Base-by-base conservation (phyloP, 2,113 vertebrate genomes). In the Manacus vitellinus region DNA sequence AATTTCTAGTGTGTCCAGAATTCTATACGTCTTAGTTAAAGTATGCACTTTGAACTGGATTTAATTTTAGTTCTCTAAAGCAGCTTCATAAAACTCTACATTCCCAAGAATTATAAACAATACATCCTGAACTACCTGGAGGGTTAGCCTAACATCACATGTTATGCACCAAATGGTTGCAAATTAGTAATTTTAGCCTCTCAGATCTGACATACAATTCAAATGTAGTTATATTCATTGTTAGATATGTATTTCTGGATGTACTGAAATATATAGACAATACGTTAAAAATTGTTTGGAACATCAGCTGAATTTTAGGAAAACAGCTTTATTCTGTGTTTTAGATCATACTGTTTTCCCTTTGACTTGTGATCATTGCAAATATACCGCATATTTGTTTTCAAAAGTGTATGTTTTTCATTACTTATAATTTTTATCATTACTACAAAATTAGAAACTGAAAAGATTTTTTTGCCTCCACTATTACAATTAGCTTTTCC, bases 41-140 rank as follows among this genome's bases (percentile, higher is more conserved):
- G 7, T 18, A 41, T 39, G 39, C 2, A 8, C 17, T 95, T 81
- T 70, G 95, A 93, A 88, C 62, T 92, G 44, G 22, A 43, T 78
- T 86, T 87, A 86, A 74, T 55, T 28, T 95, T n/a, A 84, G 80
- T 95, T 90, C 37, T 90, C 31, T 30, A 76, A 77, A 93, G 35
- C 86, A 75, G n/a, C 19, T 84, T 86, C 77, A 35, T 87, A 52
- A 55, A 62, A 85, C 67, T 84, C 12, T 91, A 39, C 33, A 73
- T 49, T 92, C 56, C 71, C 68, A 83, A 94, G 65, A 95, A 88
- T 89, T 92, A 94, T 67, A 95, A 92, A 92, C 83, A 76, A 94
- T 61, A 71, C 27, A 33, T 80, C 51, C 65, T 66, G 72, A 95
- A 79, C 28, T 70, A 88, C 20, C 27, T 90, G 12, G 83, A 56